Conservation (phyloP, 1,140 invertebrate genomes). For the Solenopsis invicta region DNA sequence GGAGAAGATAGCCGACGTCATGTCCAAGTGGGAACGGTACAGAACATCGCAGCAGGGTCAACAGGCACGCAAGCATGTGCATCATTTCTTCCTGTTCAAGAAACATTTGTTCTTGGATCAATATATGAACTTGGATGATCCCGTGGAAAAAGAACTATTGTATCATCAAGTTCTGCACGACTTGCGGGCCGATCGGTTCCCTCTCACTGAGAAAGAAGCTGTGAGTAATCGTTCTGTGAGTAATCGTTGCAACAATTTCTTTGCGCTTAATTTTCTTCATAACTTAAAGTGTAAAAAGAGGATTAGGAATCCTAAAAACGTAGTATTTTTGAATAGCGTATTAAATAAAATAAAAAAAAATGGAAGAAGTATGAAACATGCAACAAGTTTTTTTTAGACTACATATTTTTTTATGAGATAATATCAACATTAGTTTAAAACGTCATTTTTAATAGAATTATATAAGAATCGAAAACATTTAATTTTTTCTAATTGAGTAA, state of each 20-base stretch:
- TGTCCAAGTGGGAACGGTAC: slow-evolving; percentile 98
- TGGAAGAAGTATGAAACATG: no score
- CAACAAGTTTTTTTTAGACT: no score
- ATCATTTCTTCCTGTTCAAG: slow-evolving; percentile 94
- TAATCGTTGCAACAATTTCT: slow-evolving; percentile 64
- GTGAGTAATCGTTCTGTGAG: slow-evolving; percentile 92
- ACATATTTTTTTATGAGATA: background rate
- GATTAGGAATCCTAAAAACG: background rate
- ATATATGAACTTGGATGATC: slow-evolving; percentile 94
- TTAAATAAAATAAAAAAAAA: background rate
- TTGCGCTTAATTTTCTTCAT: background rate
- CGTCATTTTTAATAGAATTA: background rate
- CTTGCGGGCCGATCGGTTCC: slow-evolving; percentile 95
- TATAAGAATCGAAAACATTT: background rate
- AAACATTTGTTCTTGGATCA: slow-evolving; percentile 97
- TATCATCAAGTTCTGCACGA: slow-evolving; percentile 98
- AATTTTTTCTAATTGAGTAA: background rate
- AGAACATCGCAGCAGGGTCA: slow-evolving; percentile 88
- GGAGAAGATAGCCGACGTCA: slow-evolving; percentile 97
- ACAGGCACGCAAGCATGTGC: slow-evolving; percentile 86
- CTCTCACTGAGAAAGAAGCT: slow-evolving; percentile 96
- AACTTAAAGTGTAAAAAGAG: background rate
- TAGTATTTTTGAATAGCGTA: background rate
- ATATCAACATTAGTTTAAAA: background rate
- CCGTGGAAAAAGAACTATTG: slow-evolving; percentile 97